Evolutionary conservation across 2,113 vertebrate genomes (phyloP), one percentile per base, ranked within the genome.

Genomic region (Neodon shergylaensis): DNA sequence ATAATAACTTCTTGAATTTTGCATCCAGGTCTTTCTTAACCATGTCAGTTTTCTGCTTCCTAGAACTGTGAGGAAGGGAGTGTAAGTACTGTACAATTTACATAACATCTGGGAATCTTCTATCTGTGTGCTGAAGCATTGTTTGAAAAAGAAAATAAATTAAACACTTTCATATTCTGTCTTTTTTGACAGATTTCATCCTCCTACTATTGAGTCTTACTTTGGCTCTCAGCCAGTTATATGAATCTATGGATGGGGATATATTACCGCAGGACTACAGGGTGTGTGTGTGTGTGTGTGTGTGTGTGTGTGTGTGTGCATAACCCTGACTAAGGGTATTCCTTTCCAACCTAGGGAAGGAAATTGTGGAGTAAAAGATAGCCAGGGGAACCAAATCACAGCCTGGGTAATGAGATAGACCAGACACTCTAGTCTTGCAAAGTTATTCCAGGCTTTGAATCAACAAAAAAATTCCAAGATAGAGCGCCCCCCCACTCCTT

Each of bases 81-180:
- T 17, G 9, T 93, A 89, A 94, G 33, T 70, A 87, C 28, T 39
- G 21, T 61, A 90, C 78, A 73, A 94, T 97, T 89, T 96, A 61
- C n/a, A 42, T 95, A 95, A 88, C 93, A 93, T 91, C 91, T 96
- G 91, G 65, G 82, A 86, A 74, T 95, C 66, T 93, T 94, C 91
- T 94, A 65, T 94, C 93, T 93, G 54, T 74, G 88, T 79, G 83
- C 68, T 14, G 42, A 92, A 76, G 26, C 73, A 96, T 94, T 97
- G 63, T 97, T 96, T 79, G 92, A 94, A 92, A 96, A 96, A 88
- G 76, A 95, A 92, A 97, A 93, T 88, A 95, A 95, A 79, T 91
- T 49, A 88, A 86, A 88, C 88, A 77, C 42, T 93, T 95, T 81
- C 33, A 3, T 19, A 70, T 94, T 95, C 42, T 74, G 63, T 91